Evolutionary conservation across 92 coral and sea anemone species (phyloP).

Genomic region (Pocillopora grandis): DNA sequence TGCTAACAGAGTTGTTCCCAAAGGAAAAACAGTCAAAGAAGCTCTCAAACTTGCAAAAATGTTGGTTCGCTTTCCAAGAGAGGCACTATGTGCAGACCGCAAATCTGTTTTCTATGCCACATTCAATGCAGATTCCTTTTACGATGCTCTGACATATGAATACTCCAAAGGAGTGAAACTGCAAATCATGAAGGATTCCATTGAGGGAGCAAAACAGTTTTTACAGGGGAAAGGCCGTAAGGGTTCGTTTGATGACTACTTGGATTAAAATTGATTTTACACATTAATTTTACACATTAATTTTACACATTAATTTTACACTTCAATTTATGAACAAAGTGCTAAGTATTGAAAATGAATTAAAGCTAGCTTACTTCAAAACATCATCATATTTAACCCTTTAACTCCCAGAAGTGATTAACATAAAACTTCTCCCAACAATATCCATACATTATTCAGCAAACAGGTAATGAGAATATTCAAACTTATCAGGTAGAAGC

Average conservation of each 20-base stretch:
- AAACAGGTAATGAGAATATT: too few species aligned
- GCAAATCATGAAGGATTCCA: constrained; percentile 61
- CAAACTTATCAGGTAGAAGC: too few species aligned
- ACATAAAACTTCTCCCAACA: too few species aligned
- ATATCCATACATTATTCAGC: too few species aligned
- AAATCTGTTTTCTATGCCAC: constrained; percentile 77
- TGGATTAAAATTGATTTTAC: not conserved
- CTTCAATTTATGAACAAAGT: not conserved
- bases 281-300: too few species aligned
- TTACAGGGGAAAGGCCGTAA: constrained; percentile 79
- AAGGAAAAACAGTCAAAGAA: constrained; percentile 72
- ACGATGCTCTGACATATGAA: constrained; percentile 85
- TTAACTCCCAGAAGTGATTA: too few species aligned
- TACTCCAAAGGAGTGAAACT: constrained; percentile 66
- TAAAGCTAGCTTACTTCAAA: too few species aligned
- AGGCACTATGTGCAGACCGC: constrained; percentile 75
- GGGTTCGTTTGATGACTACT: constrained; percentile 83
- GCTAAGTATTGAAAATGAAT: too few species aligned
- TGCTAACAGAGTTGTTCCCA: constrained; percentile 84
- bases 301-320: too few species aligned
- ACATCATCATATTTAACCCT: too few species aligned
- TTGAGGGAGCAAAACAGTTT: constrained; percentile 79
- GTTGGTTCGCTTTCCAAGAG: constrained; percentile 75
- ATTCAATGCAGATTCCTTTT: constrained; percentile 78
- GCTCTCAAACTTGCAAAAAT: constrained; percentile 67